A percentile compares a stretch with the other conserved stretches of the same genome.
Evolutionary conservation across 1,140 invertebrate species (phyloP).

Genomic region (Solen grandis): DNA sequence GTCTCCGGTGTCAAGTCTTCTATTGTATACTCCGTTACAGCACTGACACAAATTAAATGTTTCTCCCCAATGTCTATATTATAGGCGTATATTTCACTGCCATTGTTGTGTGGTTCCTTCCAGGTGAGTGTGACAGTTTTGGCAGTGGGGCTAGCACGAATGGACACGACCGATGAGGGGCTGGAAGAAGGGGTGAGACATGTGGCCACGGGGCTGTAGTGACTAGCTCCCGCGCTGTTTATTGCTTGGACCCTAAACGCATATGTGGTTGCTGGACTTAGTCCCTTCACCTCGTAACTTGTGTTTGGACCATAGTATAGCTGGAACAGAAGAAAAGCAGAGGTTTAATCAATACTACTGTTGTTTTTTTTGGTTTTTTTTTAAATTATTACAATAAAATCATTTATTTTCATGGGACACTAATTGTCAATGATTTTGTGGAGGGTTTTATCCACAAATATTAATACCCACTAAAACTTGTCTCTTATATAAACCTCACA

Average conservation of each 20-base stretch:
- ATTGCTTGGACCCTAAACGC: conserved; percentile 87
- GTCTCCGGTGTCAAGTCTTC: conserved; percentile 83
- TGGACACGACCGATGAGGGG: conserved; percentile 81
- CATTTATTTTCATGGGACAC: no score
- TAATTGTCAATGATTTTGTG: no score
- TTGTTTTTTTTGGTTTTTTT: no score
- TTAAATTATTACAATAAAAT: no score
- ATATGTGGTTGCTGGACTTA: conserved; percentile 90
- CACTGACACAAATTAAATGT: conserved; percentile 68
- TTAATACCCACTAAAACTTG: no score
- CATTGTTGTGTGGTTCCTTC: conserved; percentile 87
- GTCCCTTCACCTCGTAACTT: conserved; percentile 86
- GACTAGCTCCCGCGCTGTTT: conserved; percentile 78
- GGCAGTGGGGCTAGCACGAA: conserved; percentile 84
- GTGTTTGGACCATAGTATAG: conserved; percentile 81
- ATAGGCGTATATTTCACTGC: conserved; percentile 86
- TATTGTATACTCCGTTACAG: conserved; percentile 77
- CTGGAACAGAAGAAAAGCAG: no score
- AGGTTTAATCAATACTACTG: no score
- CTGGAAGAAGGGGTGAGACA: conserved; percentile 77
- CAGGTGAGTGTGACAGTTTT: conserved; percentile 87
- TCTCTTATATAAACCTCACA: no score
- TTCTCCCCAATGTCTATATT: conserved; percentile 88
- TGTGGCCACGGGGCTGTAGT: conserved; percentile 72
- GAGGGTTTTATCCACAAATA: no score